Base-by-base conservation (phyloP, 2,888 invertebrate genomes). In the Andricus quercusramuli region DNA sequence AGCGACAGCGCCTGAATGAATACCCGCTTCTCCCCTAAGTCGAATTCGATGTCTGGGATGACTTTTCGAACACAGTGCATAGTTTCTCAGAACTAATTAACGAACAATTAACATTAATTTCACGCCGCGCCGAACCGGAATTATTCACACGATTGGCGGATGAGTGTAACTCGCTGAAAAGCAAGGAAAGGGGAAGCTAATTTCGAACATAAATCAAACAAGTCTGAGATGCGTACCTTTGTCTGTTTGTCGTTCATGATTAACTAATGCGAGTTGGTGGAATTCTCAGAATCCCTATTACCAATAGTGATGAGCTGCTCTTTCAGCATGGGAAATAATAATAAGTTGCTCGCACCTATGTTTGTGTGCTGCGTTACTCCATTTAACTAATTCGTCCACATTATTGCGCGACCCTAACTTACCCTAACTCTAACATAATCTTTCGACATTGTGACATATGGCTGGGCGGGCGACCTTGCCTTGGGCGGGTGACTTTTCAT, bases 101-200 rank as follows among this genome's bases (percentile, higher is more conserved):
- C 88, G 87, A 89, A 88, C 89, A 88, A 88, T 89, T 89, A 87
- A 89, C 90, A 89, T 89, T 88, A 88, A 89, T 90, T 90, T 89
- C 86, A 89, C 88, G 84, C 87, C 65, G 77, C 81, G 79, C 78
- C 83, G 83, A 84, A 82, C 83, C 79, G 67, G 82, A 89, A 87
- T 87, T 89, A 89, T 88, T 88, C 85, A 83, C 82, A 83, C 81
- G 32, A 74, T 51, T 74, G 70, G 70, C 20, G 70, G 51, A 74
- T 29, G 70, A 56, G 70, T 56, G 56, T 74, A 56, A 32, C 29
- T 74, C 51, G 51, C 70, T 74, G 56, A 56, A 51, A 74, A 56
- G 70, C 70, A 74, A 32, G 51, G 20, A 32, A 20, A 29, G 29
- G 51, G 70, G 8, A 62, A 74, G 51, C 70, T 74, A 74, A 74